A percentile compares a stretch with the other conserved stretches of the same genome.
phyloP scores from a whole-genome alignment of 2,888 invertebrate species.

The Oithona nana region DNA sequence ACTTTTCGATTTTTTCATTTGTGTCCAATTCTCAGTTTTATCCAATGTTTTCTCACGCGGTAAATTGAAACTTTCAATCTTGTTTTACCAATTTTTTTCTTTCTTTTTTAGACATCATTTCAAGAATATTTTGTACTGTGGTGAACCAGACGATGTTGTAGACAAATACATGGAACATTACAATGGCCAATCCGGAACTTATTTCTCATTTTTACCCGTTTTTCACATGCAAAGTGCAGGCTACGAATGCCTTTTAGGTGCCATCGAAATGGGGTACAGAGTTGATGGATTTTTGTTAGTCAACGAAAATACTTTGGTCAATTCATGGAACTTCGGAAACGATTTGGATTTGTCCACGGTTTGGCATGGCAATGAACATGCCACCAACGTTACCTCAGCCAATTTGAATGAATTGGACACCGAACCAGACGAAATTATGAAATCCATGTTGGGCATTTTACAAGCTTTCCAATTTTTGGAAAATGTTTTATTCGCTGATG shows the following conservation, averaged over 20 bases:
- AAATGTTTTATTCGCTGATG: not conserved
- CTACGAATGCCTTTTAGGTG: constrained; percentile 24
- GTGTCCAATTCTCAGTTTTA: too few relatives aligned
- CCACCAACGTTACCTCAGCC: constrained; percentile 18
- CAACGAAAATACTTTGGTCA: constrained; percentile 23
- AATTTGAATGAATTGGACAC: constrained; percentile 18
- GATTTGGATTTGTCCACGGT: constrained; percentile 22
- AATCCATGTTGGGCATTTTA: constrained; percentile 18
- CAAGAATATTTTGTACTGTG: constrained; percentile 24
- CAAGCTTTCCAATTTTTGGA: not conserved
- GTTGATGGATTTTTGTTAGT: constrained; percentile 24
- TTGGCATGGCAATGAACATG: constrained; percentile 22
- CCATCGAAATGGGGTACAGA: constrained; percentile 25
- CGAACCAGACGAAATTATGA: constrained; percentile 18
- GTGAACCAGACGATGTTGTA: constrained; percentile 23
- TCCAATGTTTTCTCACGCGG: too few relatives aligned
- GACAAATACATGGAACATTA: constrained; percentile 19
- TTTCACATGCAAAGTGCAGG: constrained; percentile 22
- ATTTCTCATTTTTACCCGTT: constrained; percentile 23
- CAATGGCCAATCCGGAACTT: constrained; percentile 6
- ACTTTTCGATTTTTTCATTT: too few relatives aligned
- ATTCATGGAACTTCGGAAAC: constrained; percentile 22
- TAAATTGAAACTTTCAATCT: too few relatives aligned
- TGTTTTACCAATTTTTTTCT: too few relatives aligned
- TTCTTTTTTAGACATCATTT: too few relatives aligned